Evolutionary conservation across 2,888 invertebrate species (phyloP).

Genomic region (Drosophila neonasuta): DNA sequence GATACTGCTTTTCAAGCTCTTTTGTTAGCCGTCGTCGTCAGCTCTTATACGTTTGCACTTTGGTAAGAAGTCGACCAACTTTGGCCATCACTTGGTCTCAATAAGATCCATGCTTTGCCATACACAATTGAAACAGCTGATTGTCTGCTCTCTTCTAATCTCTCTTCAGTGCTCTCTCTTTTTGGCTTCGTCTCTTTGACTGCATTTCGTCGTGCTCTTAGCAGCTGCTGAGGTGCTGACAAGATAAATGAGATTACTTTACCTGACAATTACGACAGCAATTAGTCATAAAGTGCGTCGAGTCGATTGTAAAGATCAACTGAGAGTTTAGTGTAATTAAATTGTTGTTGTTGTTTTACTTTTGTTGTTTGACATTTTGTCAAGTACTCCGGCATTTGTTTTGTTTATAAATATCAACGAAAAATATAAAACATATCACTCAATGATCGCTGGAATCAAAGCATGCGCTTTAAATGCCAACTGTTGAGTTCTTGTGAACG

Average conservation of each 20-base stretch:
- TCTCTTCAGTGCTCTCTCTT: slow-evolving; percentile 15
- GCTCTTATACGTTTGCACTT: slow-evolving; percentile 50
- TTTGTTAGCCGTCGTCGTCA: neutral
- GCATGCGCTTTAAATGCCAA: slow-evolving; percentile 69
- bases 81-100: slow-evolving; percentile 27
- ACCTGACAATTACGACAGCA: slow-evolving; percentile 56
- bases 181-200: slow-evolving; percentile 20
- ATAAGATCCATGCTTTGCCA: slow-evolving; percentile 6
- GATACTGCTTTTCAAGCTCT: slow-evolving; percentile 36
- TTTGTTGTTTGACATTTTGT: slow-evolving; percentile 58
- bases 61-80: slow-evolving; percentile 27
- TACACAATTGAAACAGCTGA: slow-evolving; percentile 37
- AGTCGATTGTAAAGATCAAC: slow-evolving; percentile 71
- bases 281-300: slow-evolving; percentile 76
- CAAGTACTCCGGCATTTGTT: slow-evolving; percentile 20
- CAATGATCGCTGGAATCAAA: slow-evolving; percentile 44
- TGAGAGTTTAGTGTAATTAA: slow-evolving; percentile 61
- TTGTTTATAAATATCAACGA: slow-evolving; percentile 44
- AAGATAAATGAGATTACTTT: slow-evolving; percentile 54
- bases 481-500: slow-evolving; percentile 71
- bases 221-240: slow-evolving; percentile 34
- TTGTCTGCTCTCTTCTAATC: slow-evolving; percentile 6
- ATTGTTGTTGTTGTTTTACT: slow-evolving; percentile 21
- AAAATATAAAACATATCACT: slow-evolving; percentile 20
- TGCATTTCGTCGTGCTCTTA: slow-evolving; percentile 27